Percentiles rank a stretch among this genome's conserved stretches.
Evolutionary conservation across 2,113 vertebrate species (phyloP).

Genomic region (Pachypanchax playfairii): DNA sequence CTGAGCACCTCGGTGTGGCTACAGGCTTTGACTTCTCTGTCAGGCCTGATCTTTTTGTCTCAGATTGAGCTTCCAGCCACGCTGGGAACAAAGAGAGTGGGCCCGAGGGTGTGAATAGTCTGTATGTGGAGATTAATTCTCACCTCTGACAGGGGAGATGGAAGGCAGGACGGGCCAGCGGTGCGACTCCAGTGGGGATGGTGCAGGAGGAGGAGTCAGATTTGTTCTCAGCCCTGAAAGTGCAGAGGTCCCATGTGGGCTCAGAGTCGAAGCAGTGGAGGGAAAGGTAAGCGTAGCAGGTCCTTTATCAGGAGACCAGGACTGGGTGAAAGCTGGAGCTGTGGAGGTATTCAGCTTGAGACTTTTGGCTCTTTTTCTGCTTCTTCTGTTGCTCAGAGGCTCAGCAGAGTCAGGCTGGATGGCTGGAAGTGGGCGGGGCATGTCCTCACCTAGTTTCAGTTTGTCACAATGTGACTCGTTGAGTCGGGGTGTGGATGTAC

Average conservation of each 20-base stretch:
- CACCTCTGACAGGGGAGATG: slow-evolving; percentile 84
- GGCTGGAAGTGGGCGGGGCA: not conserved
- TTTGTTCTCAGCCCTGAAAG: slow-evolving; percentile 57
- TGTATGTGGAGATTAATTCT: slow-evolving; percentile 82
- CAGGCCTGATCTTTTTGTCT: slow-evolving; percentile 77
- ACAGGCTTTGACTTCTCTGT: slow-evolving; percentile 79
- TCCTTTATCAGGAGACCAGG: slow-evolving; percentile 14
- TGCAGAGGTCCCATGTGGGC: slow-evolving; percentile 50
- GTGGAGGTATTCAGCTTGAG: not conserved
- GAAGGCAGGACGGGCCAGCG: slow-evolving; percentile 78
- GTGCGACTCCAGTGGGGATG: slow-evolving; percentile 71
- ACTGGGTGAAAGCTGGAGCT: not conserved
- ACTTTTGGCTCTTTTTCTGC: not conserved
- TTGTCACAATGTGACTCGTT: not conserved
- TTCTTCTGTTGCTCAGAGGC: slow-evolving; percentile 1
- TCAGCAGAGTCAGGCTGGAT: not conserved
- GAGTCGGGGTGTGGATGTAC: not conserved
- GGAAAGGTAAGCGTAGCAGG: slow-evolving; percentile 12
- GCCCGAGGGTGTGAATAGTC: slow-evolving; percentile 80
- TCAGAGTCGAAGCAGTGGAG: slow-evolving; percentile 40
- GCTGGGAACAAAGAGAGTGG: slow-evolving; percentile 40
- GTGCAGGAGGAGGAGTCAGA: slow-evolving; percentile 6
- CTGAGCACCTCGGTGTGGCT: slow-evolving; percentile 80
- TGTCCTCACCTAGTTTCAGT: not conserved
- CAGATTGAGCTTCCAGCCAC: slow-evolving; percentile 71